Conservation (phyloP, 1,140 invertebrate species). For the Ladona fulva region DNA sequence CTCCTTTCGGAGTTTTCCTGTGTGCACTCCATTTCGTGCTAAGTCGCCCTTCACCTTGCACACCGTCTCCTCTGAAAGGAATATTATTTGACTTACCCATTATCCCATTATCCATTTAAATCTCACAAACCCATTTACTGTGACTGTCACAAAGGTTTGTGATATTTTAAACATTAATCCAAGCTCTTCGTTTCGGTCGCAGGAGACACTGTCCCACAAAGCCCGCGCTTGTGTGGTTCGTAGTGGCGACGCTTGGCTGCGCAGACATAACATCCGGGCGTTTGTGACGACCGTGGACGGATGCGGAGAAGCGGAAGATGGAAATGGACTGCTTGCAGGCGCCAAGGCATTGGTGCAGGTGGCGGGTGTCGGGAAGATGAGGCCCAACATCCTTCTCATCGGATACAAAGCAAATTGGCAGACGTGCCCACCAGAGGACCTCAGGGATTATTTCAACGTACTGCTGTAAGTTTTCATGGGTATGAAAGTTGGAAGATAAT, state of each 20-base stretch:
- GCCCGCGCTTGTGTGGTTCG: constrained; percentile 48
- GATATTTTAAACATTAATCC: neutral
- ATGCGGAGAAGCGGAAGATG: constrained; percentile 78
- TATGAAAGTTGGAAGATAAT: no score
- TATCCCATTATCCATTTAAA: no score
- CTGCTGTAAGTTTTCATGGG: constrained; percentile 65
- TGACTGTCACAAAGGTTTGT: no score
- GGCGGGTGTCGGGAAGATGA: constrained; percentile 81
- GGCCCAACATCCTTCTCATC: constrained; percentile 88
- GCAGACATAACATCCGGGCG: constrained; percentile 42
- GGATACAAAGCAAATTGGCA: constrained; percentile 90
- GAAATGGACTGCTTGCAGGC: constrained; percentile 65
- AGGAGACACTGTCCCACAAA: constrained; percentile 59
- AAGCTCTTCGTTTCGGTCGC: neutral
- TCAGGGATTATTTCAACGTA: constrained; percentile 85
- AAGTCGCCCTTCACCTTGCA: no score
- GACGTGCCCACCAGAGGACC: constrained; percentile 55
- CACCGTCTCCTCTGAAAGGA: no score
- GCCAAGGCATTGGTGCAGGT: constrained; percentile 68
- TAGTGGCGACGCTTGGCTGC: constrained; percentile 63
- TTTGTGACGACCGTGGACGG: constrained; percentile 53
- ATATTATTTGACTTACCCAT: no score
- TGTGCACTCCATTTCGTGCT: no score
- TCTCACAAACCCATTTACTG: no score
- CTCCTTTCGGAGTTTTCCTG: no score